phyloP scores from a whole-genome alignment of 1,140 invertebrate genomes.

The Cotesia chilonis region DNA sequence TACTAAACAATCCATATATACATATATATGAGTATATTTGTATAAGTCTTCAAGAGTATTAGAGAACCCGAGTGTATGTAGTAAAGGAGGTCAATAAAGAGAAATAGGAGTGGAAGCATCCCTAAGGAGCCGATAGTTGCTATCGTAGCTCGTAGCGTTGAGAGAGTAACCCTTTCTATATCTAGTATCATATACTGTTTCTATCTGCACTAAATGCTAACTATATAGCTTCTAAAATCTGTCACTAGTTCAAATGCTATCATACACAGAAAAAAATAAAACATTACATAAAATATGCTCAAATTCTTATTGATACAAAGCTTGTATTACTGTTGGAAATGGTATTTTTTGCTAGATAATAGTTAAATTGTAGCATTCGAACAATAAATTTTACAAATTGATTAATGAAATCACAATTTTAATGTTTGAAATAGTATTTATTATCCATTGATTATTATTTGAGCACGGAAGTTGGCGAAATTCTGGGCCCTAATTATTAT shows the following conservation, averaged over 20 bases:
- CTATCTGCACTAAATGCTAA: neutral
- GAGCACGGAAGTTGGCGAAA: no score
- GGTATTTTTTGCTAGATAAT: no score
- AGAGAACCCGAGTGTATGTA: slow-evolving; percentile 46
- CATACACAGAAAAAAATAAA: neutral
- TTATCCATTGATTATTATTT: no score
- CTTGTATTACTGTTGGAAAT: no score
- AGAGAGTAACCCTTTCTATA: slow-evolving; percentile 47
- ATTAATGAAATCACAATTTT: no score
- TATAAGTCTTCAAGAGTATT: slow-evolving; percentile 55
- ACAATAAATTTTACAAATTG: no score
- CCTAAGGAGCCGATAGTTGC: slow-evolving; percentile 60
- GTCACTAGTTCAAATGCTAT: no score
- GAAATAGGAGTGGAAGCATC: slow-evolving; percentile 61
- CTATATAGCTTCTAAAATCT: slow-evolving; percentile 46
- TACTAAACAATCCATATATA: slow-evolving; percentile 52
- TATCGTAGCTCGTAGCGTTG: slow-evolving; percentile 50
- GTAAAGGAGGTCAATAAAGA: slow-evolving; percentile 49
- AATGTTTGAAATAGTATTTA: no score
- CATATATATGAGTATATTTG: slow-evolving; percentile 45
- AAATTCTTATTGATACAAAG: no score
- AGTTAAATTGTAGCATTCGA: no score
- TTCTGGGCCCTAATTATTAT: no score
- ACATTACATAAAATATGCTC: neutral
- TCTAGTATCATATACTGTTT: slow-evolving; percentile 2